Percentiles rank a stretch among this genome's conserved stretches.
These are phyloP conservation scores for Vidua chalybeata DNA, from an alignment of 2,113 vertebrate genomes.

Conservation along the genomic window DNA sequence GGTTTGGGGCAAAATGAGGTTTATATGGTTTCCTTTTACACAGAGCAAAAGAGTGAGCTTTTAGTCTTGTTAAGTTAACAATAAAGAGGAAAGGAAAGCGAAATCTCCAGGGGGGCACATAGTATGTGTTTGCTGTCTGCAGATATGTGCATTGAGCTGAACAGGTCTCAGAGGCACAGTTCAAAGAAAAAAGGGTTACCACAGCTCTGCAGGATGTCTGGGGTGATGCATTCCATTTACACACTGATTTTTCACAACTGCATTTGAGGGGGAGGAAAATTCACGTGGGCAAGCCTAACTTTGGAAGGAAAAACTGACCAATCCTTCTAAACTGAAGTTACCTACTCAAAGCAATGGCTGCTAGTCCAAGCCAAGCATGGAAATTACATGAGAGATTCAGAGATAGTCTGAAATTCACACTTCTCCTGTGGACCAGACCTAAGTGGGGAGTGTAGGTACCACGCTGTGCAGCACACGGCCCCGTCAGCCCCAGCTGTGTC, in stretches of 20 bases:
- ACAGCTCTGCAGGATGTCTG: not conserved
- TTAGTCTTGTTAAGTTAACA: not conserved
- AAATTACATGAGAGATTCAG: not conserved
- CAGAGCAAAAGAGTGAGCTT: not conserved
- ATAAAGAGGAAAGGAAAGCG: not conserved
- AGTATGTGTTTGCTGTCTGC: not conserved
- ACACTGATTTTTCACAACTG: not conserved
- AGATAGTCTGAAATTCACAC: too few relatives aligned
- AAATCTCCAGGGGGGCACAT: not conserved
- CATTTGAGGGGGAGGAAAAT: accelerated
- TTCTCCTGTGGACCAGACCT: not conserved
- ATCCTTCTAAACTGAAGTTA: not conserved
- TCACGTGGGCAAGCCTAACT: not conserved
- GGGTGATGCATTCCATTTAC: not conserved
- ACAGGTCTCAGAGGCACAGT: not conserved
- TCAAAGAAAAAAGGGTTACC: not conserved
- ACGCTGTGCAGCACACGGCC: accelerated
- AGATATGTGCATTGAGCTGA: not conserved
- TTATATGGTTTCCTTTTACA: not conserved
- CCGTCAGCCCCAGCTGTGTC: not conserved
- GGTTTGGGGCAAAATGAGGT: not conserved
- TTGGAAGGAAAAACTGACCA: not conserved
- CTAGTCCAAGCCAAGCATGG: not conserved
- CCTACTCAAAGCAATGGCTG: not conserved
- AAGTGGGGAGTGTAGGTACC: not conserved